phyloP scores from a whole-genome alignment of 2,113 vertebrate species.

The Sphaerodactylus townsendi region DNA sequence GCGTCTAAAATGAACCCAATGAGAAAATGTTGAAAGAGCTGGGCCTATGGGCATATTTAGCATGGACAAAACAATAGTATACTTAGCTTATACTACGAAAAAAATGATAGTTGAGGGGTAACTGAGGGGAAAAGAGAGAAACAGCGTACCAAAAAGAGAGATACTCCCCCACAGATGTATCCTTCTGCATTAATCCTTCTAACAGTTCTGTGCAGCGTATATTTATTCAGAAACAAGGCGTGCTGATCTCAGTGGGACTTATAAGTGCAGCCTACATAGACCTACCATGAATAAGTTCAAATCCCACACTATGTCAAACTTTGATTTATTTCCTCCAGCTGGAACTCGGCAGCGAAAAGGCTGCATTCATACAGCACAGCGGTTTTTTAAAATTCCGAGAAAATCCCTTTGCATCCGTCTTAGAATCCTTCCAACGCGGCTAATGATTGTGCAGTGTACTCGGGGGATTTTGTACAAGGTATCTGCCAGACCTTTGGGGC shows the following conservation, averaged over 20 bases:
- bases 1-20: too few relatives aligned
- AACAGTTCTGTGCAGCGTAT: neutral
- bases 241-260: neutral
- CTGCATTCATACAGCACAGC: neutral
- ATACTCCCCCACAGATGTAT: too few relatives aligned
- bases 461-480: neutral
- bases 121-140: too few relatives aligned
- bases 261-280: neutral
- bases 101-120: too few relatives aligned
- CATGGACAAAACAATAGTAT: too few relatives aligned
- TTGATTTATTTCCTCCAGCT: constrained; percentile 58
- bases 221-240: neutral
- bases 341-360: constrained; percentile 13
- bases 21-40: too few relatives aligned
- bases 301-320: constrained; percentile 21
- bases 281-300: constrained; percentile 43
- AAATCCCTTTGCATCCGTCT: neutral
- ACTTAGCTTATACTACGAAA: too few relatives aligned
- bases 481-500: neutral
- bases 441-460: neutral
- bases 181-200: neutral
- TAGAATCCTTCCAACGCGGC: neutral
- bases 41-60: too few relatives aligned
- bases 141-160: too few relatives aligned
- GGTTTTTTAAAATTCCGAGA: neutral